These are phyloP conservation scores for Micrasema longulum DNA, from an alignment of 1,140 invertebrate genomes.

Conservation along the genomic window DNA sequence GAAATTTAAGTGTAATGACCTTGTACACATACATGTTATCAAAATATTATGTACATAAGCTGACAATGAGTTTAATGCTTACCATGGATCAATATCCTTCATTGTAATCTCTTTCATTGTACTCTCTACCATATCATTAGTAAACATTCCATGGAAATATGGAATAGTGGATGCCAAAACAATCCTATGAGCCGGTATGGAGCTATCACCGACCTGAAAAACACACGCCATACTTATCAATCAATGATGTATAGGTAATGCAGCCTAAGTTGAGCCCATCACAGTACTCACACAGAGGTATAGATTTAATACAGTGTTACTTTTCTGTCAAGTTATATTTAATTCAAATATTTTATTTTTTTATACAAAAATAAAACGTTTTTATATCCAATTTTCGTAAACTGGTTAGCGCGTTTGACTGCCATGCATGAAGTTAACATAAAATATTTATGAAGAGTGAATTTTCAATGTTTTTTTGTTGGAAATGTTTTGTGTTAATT, in stretches of 20 bases:
- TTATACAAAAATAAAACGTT: neutral
- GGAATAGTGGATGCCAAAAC: conserved; percentile 90
- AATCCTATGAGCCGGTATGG: conserved; percentile 86
- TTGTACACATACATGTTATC: no score
- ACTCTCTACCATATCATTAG: conserved; percentile 89
- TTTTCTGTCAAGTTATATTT: neutral
- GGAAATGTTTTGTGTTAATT: no score
- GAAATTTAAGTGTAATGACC: no score
- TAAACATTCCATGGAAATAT: conserved; percentile 94
- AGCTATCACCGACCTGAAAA: conserved; percentile 81
- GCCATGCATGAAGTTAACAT: no score
- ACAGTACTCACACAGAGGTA: no score
- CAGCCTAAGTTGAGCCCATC: no score
- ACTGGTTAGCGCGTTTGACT: no score
- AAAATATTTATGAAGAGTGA: no score
- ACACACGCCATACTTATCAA: neutral
- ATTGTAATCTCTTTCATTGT: conserved; percentile 86
- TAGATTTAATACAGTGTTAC: neutral
- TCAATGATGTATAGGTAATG: neutral
- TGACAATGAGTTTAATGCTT: no score
- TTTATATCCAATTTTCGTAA: no score
- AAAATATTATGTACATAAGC: no score
- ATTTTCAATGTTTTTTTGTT: no score
- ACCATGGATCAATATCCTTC: conserved; percentile 84
- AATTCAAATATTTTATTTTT: neutral